Evolutionary conservation across 2,113 vertebrate species (phyloP).

Genomic region (Pachypanchax playfairii): DNA sequence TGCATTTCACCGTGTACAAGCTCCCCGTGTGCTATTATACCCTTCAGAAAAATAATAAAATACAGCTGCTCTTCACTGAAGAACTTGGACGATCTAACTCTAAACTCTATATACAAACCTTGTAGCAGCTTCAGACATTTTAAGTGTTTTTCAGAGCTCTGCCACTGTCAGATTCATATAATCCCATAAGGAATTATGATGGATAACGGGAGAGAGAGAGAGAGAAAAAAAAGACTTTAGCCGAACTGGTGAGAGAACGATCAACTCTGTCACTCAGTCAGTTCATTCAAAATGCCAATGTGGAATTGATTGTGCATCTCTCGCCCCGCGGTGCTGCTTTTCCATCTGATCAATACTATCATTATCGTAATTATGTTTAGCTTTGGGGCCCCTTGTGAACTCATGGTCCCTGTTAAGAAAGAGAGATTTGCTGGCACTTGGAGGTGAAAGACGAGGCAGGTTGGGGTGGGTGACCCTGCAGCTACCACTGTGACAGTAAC

Average conservation of each 20-base stretch:
- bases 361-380: slow-evolving; percentile 76
- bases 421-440: slow-evolving; percentile 63
- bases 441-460: slow-evolving; percentile 35
- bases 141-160: not conserved
- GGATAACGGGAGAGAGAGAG: not conserved
- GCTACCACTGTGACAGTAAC: slow-evolving; percentile 51
- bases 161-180: not conserved
- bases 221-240: slow-evolving; percentile 21
- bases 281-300: slow-evolving; percentile 73
- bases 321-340: slow-evolving; percentile 60
- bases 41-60: slow-evolving; percentile 37
- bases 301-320: slow-evolving; percentile 75
- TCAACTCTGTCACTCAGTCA: slow-evolving; percentile 75
- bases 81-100: slow-evolving; percentile 43
- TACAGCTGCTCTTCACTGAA: slow-evolving; percentile 66
- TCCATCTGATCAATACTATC: slow-evolving; percentile 77
- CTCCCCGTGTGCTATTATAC: slow-evolving; percentile 61
- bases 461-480: slow-evolving; percentile 35
- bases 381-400: slow-evolving; percentile 57
- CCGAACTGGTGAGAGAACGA: slow-evolving; percentile 53
- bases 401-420: slow-evolving; percentile 71
- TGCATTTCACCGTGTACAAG: slow-evolving; percentile 58
- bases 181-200: not conserved
- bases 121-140: slow-evolving; percentile 6
- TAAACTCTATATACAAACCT: slow-evolving; percentile 41